Conservation (phyloP, 2,113 vertebrate genomes). For the Malurus cyaneus region DNA sequence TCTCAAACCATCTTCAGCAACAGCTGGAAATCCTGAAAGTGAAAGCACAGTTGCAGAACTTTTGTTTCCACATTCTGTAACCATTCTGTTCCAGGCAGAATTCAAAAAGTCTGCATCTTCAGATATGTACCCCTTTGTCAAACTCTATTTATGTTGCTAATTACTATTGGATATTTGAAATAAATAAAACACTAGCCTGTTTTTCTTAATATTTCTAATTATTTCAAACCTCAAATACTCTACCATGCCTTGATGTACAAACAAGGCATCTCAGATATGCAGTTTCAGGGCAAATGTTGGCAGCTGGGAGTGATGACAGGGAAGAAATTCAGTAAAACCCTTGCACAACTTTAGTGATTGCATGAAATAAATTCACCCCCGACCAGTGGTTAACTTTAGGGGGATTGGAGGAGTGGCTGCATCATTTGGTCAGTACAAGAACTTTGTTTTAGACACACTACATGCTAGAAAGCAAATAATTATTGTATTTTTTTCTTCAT, state of each 20-base stretch:
- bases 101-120: neutral
- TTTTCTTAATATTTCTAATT: neutral
- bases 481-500: neutral
- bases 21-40: slow-evolving; percentile 58
- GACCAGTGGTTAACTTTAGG: neutral
- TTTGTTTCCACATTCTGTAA: neutral
- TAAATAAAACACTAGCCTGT: neutral
- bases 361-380: neutral
- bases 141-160: neutral
- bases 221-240: neutral
- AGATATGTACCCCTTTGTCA: neutral
- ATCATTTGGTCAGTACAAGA: neutral
- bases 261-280: neutral
- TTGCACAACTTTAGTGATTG: neutral
- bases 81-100: neutral
- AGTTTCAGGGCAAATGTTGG: neutral
- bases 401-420: neutral
- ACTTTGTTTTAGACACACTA: neutral
- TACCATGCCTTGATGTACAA: neutral
- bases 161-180: neutral
- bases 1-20: slow-evolving; percentile 11
- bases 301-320: neutral
- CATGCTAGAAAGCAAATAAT: neutral
- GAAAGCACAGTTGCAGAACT: slow-evolving; percentile 44
- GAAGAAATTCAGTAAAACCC: neutral